Conservation (phyloP, 2,888 invertebrate species). For the Chironomus tentans region DNA sequence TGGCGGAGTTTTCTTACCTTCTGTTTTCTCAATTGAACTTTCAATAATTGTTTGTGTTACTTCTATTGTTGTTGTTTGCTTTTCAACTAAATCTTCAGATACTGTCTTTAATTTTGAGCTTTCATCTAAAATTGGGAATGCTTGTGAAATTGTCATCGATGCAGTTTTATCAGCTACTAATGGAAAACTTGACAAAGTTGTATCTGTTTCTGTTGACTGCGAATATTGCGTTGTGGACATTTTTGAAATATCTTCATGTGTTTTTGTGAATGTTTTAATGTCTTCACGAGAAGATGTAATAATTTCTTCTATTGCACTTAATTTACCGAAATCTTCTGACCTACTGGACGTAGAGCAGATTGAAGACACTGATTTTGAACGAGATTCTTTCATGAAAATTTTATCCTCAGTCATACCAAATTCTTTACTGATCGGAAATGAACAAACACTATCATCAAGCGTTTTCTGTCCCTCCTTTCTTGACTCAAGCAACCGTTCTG, state of each 20-base stretch:
- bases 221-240: not conserved
- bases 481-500: constrained; percentile 1
- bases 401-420: constrained; percentile 26
- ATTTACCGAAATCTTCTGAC: constrained; percentile 19
- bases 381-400: constrained; percentile 37
- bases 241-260: not conserved
- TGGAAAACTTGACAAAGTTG: not conserved
- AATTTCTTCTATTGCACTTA: constrained; percentile 25
- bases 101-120: constrained; percentile 37
- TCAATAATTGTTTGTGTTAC: not conserved
- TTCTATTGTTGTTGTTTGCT: not conserved
- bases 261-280: constrained; percentile 1
- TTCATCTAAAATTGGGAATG: constrained; percentile 31
- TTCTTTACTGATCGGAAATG: constrained; percentile 30
- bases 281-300: constrained; percentile 19
- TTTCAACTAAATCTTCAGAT: constrained; percentile 36
- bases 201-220: not conserved
- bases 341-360: constrained; percentile 31
- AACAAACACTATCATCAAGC: not conserved
- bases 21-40: not conserved
- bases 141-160: not conserved
- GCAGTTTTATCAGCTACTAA: not conserved
- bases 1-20: constrained; percentile 50
- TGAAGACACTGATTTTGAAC: constrained; percentile 42
- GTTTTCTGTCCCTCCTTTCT: constrained; percentile 6